These are phyloP conservation scores for Eueremaeus valkanovi DNA, from an alignment of 2,888 invertebrate species.

Conservation along the genomic window DNA sequence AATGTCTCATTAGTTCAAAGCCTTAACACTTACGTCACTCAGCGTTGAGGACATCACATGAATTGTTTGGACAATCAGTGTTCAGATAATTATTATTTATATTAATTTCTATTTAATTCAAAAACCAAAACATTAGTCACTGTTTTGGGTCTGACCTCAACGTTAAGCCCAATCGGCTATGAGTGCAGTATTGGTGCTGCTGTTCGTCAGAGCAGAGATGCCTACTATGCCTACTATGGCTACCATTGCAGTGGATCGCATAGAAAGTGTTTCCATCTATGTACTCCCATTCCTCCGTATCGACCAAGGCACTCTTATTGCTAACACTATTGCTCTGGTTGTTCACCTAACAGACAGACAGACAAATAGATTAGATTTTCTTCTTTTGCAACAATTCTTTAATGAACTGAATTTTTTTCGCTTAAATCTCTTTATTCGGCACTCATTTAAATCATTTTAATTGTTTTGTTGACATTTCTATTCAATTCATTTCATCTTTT, in stretches of 20 bases:
- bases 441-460: no score
- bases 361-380: no score
- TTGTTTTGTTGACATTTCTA: no score
- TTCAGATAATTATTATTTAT: background rate
- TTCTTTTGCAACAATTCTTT: no score
- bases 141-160: constrained; percentile 27
- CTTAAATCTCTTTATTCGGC: no score
- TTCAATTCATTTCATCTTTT: no score
- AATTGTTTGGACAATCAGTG: background rate
- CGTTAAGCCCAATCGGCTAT: background rate
- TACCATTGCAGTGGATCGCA: background rate
- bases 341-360: no score
- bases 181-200: background rate
- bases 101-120: background rate
- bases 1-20: no score
- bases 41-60: constrained; percentile 1
- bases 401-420: no score
- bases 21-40: constrained; percentile 25
- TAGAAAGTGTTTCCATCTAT: constrained; percentile 24
- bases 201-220: background rate
- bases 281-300: constrained; percentile 21
- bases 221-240: background rate
- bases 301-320: no score
- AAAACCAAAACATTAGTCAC: background rate
- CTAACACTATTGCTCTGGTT: no score